Evolutionary conservation across 2,113 vertebrate genomes (phyloP).

Genomic region (Phylloscopus trochiloides): DNA sequence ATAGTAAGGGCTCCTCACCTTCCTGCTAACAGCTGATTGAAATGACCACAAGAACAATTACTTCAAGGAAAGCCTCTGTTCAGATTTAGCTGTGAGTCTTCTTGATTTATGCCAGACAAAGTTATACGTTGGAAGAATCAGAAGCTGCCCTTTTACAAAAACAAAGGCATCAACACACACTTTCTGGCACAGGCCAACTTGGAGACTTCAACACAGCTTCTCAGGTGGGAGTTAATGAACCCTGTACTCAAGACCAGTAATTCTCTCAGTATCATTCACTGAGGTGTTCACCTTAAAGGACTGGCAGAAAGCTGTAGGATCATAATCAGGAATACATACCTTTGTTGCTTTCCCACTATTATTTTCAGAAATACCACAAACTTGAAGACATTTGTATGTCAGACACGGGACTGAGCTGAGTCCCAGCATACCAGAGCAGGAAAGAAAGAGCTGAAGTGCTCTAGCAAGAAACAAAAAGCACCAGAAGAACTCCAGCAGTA

Average conservation of each 20-base stretch:
- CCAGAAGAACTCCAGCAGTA: background rate
- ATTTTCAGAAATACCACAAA: background rate
- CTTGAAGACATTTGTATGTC: background rate
- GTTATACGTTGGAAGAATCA: accelerated
- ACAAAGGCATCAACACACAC: background rate
- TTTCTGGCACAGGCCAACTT: background rate
- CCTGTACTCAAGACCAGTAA: background rate
- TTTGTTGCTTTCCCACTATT: background rate
- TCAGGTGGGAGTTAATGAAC: background rate
- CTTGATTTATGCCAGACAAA: background rate
- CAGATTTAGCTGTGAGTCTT: background rate
- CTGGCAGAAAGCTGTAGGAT: background rate
- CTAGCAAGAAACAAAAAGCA: background rate
- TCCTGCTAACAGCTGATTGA: background rate
- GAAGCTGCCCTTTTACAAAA: background rate
- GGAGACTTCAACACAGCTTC: background rate
- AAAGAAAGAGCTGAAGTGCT: background rate
- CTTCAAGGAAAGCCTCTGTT: background rate
- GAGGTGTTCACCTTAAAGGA: background rate
- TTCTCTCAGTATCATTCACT: background rate
- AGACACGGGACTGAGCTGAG: accelerated
- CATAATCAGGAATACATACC: background rate
- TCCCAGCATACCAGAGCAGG: background rate
- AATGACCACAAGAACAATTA: background rate
- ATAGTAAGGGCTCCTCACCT: background rate